Evolutionary conservation across 1,140 invertebrate genomes (phyloP), one percentile per base, ranked within the genome.

Genomic region (Amyelois transitella): DNA sequence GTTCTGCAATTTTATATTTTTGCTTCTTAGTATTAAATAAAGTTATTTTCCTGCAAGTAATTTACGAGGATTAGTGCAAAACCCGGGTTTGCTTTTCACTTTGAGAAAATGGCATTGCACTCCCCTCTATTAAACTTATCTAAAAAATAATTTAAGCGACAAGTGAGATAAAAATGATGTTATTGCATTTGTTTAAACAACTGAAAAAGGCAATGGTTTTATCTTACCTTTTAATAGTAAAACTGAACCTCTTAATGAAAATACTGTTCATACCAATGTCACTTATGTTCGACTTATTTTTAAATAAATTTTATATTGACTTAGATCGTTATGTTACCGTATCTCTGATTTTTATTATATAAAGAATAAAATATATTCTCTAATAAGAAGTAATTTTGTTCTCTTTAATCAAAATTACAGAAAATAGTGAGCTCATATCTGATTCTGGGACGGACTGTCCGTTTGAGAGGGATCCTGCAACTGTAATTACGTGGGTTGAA

Each of bases 31-130:
- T 72, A 83, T 76, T 80, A 75, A 81, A 76, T 62, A 73, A 83
- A 78, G 75, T 82, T 81, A 77, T 81, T 78, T 81, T 72, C 74
- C 69, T 75, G 66, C 75, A 82, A n/a, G 59, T 76, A 68, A 38
- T 1, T 38, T 38, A 38, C 18, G 18, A 20, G 22, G 48, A 50
- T 32, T 50, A 50, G 17, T 25, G 14, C 14, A 50, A 32, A 32
- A 38, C n/a, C 32, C n/a, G 8, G 32, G 12, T 38, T 14, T 38
- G 32, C 32, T 38, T 38, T 38, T 38, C 32, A 38, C 32, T 38
- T 38, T 14, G 32, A 38, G 32, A 38, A 38, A 38, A 38, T 38
- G n/a, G 32, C 12, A 45, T 45, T 45, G 17, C 10, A 14, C 6
- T 19, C 44, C 20, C 44, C 8, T 6, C 44, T 17, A 45, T 38